Conservation (phyloP, 2,888 invertebrate genomes). For the Dromius quadrimaculatus region DNA sequence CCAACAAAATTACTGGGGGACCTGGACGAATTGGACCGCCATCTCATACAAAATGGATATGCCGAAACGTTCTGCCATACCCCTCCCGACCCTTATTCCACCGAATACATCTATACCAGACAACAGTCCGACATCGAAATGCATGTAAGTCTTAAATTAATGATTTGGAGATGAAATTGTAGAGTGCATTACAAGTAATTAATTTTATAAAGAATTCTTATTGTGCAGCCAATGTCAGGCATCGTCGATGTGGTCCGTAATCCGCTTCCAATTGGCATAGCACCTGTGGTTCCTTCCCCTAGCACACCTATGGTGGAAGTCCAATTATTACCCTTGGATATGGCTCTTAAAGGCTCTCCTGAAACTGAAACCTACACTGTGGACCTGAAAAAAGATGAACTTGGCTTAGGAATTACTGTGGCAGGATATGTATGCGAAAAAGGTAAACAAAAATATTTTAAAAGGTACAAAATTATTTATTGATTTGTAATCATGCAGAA, state of each 20-base stretch:
- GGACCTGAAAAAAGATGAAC: constrained; percentile 90
- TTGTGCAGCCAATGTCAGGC: constrained; percentile 71
- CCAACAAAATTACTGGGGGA: constrained; percentile 86
- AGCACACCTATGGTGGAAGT: constrained; percentile 45
- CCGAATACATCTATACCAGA: constrained; percentile 67
- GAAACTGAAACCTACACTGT: constrained; percentile 94
- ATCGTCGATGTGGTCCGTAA: constrained; percentile 77
- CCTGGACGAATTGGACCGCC: constrained; percentile 83
- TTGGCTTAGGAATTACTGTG: constrained; percentile 94
- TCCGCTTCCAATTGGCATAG: constrained; percentile 68
- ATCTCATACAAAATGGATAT: constrained; percentile 76
- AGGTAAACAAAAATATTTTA: constrained; percentile 68
- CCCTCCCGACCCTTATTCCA: constrained; percentile 60
- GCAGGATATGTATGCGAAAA: constrained; percentile 98
- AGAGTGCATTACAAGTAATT: not conserved
- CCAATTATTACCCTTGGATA: constrained; percentile 68
- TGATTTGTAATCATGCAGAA: constrained; percentile 75
- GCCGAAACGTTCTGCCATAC: constrained; percentile 67
- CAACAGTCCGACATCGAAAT: constrained; percentile 69
- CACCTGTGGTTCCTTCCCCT: constrained; percentile 47
- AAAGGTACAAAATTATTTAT: too few relatives aligned
- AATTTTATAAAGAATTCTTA: not conserved
- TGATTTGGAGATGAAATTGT: constrained; percentile 2
- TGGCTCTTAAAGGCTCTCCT: constrained; percentile 74
- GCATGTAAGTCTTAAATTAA: constrained; percentile 65